Base-by-base conservation (phyloP, 1,140 invertebrate genomes). In the Penaeus indicus region DNA sequence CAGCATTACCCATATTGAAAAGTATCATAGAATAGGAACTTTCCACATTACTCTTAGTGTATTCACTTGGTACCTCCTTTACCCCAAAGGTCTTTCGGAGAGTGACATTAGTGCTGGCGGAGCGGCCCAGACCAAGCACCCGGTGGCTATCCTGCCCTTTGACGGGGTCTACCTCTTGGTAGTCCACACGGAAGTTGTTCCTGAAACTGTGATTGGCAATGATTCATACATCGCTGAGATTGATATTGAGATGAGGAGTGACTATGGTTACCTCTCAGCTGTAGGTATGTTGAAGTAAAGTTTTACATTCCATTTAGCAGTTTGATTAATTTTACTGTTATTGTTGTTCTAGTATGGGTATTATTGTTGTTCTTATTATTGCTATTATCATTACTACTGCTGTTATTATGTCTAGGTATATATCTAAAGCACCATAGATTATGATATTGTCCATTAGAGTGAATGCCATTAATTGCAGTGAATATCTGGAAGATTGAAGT, bases 251-350 rank as follows among this genome's bases (percentile, higher is more conserved):
- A 95, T 96, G 94, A 93, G 94, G 91, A 94, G 94, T 47, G 92
- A 94, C 22, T 93, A 95, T 93, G 96, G 96, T 8, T 96, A 95
- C 92, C 93, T 97, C 60, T 96, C 96, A 60, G 96, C 96, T 42
- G 94, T 94, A 16, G 96, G 97, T 92, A 96, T 95, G 94, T 96
- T 96, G 19, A 92, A 96, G 22, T 91, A 22, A 60, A 60, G 27
- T n/a, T 54, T 18, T 96, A 85, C 94, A 95, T 72, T 95, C 95
- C 93, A 94, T 92, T 91, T 86, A 32, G 22, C 16, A 89, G 81
- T 21, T 72, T 27, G 63, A 38, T 21, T 63, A 72, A 81, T 91
- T 78, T 60, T 69, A 84, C 25, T 47, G 22, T 47, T 54, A 11
- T 13, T 42, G 38, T 42, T 42, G 38, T n/a, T n/a, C n/a, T n/a